Percentiles rank a stretch among this genome's conserved stretches.
Evolutionary conservation across 2,888 invertebrate species (phyloP).

Genomic region (Stenurella melanura): DNA sequence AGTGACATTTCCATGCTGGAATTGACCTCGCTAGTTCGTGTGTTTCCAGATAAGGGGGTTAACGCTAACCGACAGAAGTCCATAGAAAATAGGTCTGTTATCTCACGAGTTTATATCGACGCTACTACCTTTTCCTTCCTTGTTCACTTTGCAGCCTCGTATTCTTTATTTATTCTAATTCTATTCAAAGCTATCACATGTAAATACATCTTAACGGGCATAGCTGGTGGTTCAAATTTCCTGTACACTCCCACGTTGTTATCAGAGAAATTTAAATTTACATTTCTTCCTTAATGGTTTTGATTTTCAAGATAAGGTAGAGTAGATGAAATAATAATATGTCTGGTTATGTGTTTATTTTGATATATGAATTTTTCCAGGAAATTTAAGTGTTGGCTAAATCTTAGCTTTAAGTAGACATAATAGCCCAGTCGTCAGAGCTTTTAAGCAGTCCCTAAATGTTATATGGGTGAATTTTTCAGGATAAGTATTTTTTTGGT

Average conservation of each 20-base stretch:
- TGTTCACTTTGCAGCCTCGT: conserved; percentile 42
- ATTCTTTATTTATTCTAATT: conserved; percentile 47
- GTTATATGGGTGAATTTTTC: no score
- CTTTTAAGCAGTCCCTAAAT: no score
- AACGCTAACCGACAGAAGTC: conserved; percentile 67
- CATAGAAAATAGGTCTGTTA: conserved; percentile 58
- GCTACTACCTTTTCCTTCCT: conserved; percentile 48
- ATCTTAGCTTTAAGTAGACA: no score
- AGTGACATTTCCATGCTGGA: conserved; percentile 67
- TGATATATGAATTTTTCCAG: no score
- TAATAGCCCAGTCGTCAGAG: no score
- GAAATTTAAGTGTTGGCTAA: no score
- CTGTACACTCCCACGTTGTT: conserved; percentile 15
- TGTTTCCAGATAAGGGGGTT: conserved; percentile 66
- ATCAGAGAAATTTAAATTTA: not conserved
- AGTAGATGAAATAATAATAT: not conserved
- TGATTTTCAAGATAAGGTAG: not conserved
- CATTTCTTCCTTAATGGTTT: not conserved
- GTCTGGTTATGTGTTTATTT: no score
- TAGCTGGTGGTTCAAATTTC: conserved; percentile 33
- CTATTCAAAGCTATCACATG: conserved; percentile 34
- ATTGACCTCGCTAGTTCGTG: conserved; percentile 66
- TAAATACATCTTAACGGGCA: not conserved
- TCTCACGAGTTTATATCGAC: conserved; percentile 61
- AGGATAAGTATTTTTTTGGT: no score